Conservation (phyloP, 2,888 invertebrate species). For the Eurytoma californica region DNA sequence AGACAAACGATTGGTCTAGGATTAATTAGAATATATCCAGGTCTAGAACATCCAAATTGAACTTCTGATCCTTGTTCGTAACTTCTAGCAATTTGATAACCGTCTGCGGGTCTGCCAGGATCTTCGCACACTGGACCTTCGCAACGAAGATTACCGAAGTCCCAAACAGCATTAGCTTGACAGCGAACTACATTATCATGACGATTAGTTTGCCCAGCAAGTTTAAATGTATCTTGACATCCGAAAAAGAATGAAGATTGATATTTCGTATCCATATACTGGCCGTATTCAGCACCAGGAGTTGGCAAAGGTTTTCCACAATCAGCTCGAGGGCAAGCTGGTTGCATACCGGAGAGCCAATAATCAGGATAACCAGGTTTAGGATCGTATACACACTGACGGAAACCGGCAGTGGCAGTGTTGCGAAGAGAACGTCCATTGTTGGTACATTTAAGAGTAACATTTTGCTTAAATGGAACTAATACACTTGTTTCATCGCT, state of each 20-base stretch:
- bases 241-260: constrained; percentile 97
- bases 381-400: constrained; percentile 97
- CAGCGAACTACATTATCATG: constrained; percentile 94
- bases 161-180: constrained; percentile 95
- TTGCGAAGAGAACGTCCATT: constrained; percentile 87
- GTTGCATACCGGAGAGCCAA: constrained; percentile 91
- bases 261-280: constrained; percentile 90
- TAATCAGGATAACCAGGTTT: constrained; percentile 92
- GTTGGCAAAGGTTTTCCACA: constrained; percentile 95
- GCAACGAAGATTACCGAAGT: constrained; percentile 95
- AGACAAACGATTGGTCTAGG: constrained; percentile 93
- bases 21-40: constrained; percentile 94
- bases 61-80: constrained; percentile 94
- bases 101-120: constrained; percentile 95
- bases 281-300: constrained; percentile 95
- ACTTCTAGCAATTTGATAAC: constrained; percentile 88
- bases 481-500: constrained; percentile 89
- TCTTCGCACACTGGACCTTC: constrained; percentile 98
- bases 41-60: constrained; percentile 90
- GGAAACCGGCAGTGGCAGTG: constrained; percentile 88
- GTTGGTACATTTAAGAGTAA: constrained; percentile 88
- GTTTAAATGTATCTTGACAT: constrained; percentile 95
- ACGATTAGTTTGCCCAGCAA: constrained; percentile 93
- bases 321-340: constrained; percentile 91
- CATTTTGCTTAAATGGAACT: constrained; percentile 92